These are phyloP conservation scores for Pyrochroa serraticornis DNA, from an alignment of 2,888 invertebrate species.

Conservation along the genomic window DNA sequence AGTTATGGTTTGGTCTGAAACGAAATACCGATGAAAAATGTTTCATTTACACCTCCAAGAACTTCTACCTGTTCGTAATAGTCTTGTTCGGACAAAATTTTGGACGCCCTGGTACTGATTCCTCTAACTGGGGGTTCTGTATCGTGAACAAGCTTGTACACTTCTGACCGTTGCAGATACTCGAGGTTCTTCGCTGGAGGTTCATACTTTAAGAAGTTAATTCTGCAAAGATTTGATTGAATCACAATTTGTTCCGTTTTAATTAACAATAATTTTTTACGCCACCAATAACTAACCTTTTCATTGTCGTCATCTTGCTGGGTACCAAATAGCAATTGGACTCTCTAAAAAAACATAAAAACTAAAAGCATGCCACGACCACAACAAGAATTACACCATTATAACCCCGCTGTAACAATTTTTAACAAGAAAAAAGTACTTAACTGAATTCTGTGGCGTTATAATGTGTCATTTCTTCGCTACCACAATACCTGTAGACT, in stretches of 20 bases:
- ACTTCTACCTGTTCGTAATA: slow-evolving; percentile 37
- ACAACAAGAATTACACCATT: slow-evolving; percentile 1
- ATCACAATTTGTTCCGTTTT: not conserved
- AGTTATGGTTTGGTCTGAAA: too few relatives aligned
- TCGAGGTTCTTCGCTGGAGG: slow-evolving; percentile 77
- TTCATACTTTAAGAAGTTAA: slow-evolving; percentile 90
- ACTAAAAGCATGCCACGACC: slow-evolving; percentile 29
- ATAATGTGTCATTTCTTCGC: slow-evolving; percentile 22
- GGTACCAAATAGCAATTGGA: slow-evolving; percentile 62
- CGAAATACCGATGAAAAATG: too few relatives aligned
- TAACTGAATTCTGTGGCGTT: slow-evolving; percentile 20
- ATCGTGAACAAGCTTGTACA: slow-evolving; percentile 80
- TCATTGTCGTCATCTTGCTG: slow-evolving; percentile 44
- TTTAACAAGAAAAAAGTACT: slow-evolving; percentile 14
- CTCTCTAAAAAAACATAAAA: slow-evolving; percentile 59
- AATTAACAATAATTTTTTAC: not conserved
- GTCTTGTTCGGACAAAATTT: slow-evolving; percentile 73
- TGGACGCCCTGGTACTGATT: slow-evolving; percentile 68
- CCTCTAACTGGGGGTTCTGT: slow-evolving; percentile 70
- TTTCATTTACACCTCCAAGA: too few relatives aligned
- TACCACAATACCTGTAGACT: slow-evolving; percentile 63
- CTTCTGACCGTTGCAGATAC: slow-evolving; percentile 79
- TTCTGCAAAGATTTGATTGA: slow-evolving; percentile 62
- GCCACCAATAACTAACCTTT: slow-evolving; percentile 43
- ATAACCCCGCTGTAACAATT: slow-evolving; percentile 5